Evolutionary conservation across 1,140 invertebrate genomes (phyloP), one percentile per base, ranked within the genome.

Genomic region (Heliconius congener): DNA sequence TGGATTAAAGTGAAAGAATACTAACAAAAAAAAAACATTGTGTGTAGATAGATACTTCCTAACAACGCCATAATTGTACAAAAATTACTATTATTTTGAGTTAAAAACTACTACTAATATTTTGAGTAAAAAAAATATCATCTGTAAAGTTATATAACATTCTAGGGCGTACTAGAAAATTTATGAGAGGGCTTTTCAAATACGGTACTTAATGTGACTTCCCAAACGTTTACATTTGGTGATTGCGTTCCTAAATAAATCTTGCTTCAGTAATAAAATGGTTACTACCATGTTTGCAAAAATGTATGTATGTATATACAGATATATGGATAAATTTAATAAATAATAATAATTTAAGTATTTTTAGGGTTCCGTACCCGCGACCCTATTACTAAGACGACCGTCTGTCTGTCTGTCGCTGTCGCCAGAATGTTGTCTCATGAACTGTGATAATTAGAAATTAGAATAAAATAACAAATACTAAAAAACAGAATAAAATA

Each of bases 211-310:
- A 9, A 3, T 72, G 37, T n/a, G 71, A 72, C 71, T 71, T 37
- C 23, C 8, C 71, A 72, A 72, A 72, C 71, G 34, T 72, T 72
- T 72, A 72, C 34, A 39, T 72, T 72, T n/a, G 19, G 34, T 9
- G 71, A 72, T 72, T 72, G 71, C 71, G 37, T 72, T 39, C 70
- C 70, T 71, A 71, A 71, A 71, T 71, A 71, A 71, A 71, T 71
- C 27, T 71, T 23, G n/a, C 55, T 60, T 60, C 55, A n/a, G 23
- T 60, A 60, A 23, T 23, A 60, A 60, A 60, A 60, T 8, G n/a
- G 3, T 23, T 60, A 60, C 55, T 60, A 52, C 42, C 16, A 46
- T 52, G 18, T 19, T 19, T 52, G 50, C 50, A 52, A 19, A 52
- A 52, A 52, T 16, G 13, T 46, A 46, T 46, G 4, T 46, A 46